Base-by-base conservation (phyloP, 1,140 invertebrate genomes). In the Macrostomum lignano region DNA sequence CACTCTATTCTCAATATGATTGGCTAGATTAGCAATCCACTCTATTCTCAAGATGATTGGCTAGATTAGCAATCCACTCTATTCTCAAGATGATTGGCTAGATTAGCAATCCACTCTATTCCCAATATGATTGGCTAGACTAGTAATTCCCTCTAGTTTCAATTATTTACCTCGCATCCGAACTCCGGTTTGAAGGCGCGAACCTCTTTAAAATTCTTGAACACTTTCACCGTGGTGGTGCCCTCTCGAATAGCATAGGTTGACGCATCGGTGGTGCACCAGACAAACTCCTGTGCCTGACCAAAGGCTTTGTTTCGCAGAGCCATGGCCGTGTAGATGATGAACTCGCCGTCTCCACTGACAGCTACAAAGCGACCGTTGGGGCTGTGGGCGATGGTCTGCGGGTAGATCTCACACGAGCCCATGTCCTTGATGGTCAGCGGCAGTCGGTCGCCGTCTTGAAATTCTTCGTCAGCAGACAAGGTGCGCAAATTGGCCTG, bases 241-340 rank as follows among this genome's bases (percentile, higher is more conserved):
- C 71, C 75, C 55, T 98, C 88, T 22, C 86, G 61, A 1, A 91
- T 81, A 31, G 68, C 69, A 52, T 70, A 98, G 45, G 93, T 76
- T 31, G 78, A 84, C 2, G 82, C 84, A 54, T 98, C 91, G 28
- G 74, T 66, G 1, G 11, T 22, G 11, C 81, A 81, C 91, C 91
- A 98, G 0, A 93, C 86, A 60, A 98, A 99, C 56, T 98, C 88
- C 37, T 91, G 76, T 0, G 84, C 88, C 3, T 78, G 73, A 3
- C 91, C 91, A 55, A 94, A 98, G 7, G 81, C 81, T 55, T 96
- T 98, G 53, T 96, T 98, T 26, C 91, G 67, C 21, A 98, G 60
- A 0, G 84, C 86, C 79, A 96, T 91, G 0, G 88, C 81, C 0
- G 91, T 98, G 55, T 98, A 96, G 42, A 98, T 93, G 10, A 96